These are phyloP conservation scores for Epicauta chinensis DNA, from an alignment of 1,140 invertebrate species.

Conservation along the genomic window DNA sequence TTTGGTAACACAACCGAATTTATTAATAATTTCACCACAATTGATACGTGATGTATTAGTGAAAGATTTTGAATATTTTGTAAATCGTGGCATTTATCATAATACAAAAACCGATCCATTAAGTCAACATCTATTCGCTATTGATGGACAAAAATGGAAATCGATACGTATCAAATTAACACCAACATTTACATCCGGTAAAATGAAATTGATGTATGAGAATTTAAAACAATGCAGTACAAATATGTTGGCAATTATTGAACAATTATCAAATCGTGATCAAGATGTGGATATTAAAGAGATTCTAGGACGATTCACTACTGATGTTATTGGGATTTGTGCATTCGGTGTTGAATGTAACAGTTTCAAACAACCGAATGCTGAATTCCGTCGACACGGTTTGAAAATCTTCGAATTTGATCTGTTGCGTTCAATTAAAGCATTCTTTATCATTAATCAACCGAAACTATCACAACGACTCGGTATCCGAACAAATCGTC, in stretches of 20 bases:
- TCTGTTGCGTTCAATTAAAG: too few relatives aligned
- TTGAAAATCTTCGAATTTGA: conserved; percentile 27
- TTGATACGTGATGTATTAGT: too few relatives aligned
- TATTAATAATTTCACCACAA: conserved; percentile 50
- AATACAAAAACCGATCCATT: conserved; percentile 49
- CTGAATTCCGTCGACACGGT: conserved; percentile 45
- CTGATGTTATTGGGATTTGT: conserved; percentile 56
- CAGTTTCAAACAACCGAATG: conserved; percentile 46
- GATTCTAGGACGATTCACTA: conserved; percentile 52
- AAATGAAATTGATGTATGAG: conserved; percentile 48
- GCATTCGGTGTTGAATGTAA: conserved; percentile 57
- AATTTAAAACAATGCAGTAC: conserved; percentile 36
- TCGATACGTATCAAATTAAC: conserved; percentile 43
- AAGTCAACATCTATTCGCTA: conserved; percentile 47
- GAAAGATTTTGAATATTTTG: conserved; percentile 55
- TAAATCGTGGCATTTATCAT: conserved; percentile 48
- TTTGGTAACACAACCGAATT: conserved; percentile 44
- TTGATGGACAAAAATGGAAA: conserved; percentile 46
- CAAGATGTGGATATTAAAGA: conserved; percentile 48
- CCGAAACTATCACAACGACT: too few relatives aligned
- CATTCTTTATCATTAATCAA: too few relatives aligned
- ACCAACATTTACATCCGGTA: conserved; percentile 45
- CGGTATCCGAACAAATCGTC: too few relatives aligned
- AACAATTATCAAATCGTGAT: conserved; percentile 27
- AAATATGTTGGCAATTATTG: conserved; percentile 39